Evolutionary conservation across 2,797 vertebrate species (phyloP).

Genomic region (Acanthiza pusilla): DNA sequence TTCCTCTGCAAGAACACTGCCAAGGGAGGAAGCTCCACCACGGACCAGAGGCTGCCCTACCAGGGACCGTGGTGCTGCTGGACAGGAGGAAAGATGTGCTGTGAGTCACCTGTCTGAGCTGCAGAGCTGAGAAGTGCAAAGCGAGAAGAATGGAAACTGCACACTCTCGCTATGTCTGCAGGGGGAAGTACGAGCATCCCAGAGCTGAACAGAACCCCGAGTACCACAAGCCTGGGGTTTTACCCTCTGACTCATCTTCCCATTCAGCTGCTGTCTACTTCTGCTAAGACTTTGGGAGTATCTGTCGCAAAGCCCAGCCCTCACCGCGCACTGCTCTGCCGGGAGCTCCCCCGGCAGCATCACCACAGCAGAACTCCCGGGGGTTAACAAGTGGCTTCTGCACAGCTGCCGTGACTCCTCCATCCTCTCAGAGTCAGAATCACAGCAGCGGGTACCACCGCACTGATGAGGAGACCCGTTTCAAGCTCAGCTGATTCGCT

Average conservation of each 20-base stretch:
- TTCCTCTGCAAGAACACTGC: not conserved
- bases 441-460: not conserved
- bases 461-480: not conserved
- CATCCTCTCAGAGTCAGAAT: not conserved
- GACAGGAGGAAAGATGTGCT: not conserved
- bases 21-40: not conserved
- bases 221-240: not conserved
- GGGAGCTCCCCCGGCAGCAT: not conserved
- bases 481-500: not conserved
- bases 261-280: not conserved
- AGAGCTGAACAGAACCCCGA: not conserved
- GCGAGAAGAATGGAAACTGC: not conserved
- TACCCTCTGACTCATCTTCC: conserved; percentile 51
- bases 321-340: not conserved
- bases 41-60: accelerated
- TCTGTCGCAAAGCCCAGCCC: not conserved
- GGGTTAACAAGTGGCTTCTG: not conserved
- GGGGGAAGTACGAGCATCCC: conserved; percentile 10
- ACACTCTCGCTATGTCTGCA: conserved; percentile 1
- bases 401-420: not conserved
- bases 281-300: not conserved
- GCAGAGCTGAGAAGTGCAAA: not conserved
- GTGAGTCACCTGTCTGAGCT: not conserved
- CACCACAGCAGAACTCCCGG: not conserved
- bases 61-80: accelerated